Evolutionary conservation across 92 coral and sea anemone species (phyloP).

Genomic region (Phenganax marumi): DNA sequence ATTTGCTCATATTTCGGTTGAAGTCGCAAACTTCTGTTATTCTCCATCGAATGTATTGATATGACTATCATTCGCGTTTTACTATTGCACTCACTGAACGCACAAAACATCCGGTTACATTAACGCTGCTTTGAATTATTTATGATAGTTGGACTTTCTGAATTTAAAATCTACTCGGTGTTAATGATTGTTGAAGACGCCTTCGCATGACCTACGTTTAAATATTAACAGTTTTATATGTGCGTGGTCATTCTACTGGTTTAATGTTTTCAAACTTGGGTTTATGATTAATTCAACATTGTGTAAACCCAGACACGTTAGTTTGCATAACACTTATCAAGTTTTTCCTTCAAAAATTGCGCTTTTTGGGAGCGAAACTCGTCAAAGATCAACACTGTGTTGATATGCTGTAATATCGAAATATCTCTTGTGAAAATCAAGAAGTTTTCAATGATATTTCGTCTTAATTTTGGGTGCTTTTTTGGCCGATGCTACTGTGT

Average conservation of each 20-base stretch:
- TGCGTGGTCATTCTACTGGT: conserved; percentile 7
- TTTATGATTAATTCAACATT: conserved; percentile 32
- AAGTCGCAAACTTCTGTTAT: neutral
- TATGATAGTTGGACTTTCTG: conserved; percentile 45
- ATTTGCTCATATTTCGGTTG: neutral
- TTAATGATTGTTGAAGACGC: conserved; percentile 38
- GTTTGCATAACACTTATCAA: neutral
- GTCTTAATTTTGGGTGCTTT: neutral
- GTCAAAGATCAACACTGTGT: neutral
- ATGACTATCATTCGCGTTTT: neutral
- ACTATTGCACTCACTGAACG: neutral
- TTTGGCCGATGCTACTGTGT: neutral
- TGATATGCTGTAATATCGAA: neutral
- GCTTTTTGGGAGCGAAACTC: neutral
- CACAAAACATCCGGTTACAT: conserved; percentile 39
- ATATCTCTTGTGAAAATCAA: neutral
- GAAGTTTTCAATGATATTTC: neutral
- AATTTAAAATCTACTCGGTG: conserved; percentile 35
- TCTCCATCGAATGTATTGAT: neutral
- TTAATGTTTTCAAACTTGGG: conserved; percentile 39
- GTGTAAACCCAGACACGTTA: conserved; percentile 6
- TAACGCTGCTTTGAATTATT: conserved; percentile 47
- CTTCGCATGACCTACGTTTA: conserved; percentile 31
- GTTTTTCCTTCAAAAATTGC: neutral
- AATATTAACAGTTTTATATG: conserved; percentile 31